phyloP scores from a whole-genome alignment of 2,797 vertebrate species.

The Acanthis flammea region DNA sequence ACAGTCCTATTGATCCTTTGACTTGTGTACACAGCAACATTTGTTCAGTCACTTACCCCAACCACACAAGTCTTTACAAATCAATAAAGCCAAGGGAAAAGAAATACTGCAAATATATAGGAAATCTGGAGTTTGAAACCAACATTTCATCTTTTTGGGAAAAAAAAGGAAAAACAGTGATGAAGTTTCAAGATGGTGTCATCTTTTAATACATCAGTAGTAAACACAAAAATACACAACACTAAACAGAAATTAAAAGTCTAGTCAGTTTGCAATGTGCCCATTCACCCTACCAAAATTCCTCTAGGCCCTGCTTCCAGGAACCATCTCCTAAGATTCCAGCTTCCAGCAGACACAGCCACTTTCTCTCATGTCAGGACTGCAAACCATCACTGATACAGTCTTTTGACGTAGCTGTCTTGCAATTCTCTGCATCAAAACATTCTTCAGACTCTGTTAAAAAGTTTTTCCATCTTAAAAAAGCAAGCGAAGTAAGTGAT shows the following conservation, averaged over 20 bases:
- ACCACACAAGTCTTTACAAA: background rate
- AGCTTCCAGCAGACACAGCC: background rate
- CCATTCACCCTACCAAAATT: background rate
- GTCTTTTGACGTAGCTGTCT: background rate
- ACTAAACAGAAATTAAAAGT: background rate
- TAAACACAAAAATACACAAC: background rate
- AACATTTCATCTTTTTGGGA: background rate
- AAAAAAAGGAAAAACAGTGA: background rate
- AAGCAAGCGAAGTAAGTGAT: background rate
- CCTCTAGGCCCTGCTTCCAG: background rate
- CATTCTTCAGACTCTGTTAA: background rate
- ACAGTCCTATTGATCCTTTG: background rate
- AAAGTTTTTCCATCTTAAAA: background rate
- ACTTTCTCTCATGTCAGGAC: background rate
- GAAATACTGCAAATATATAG: background rate
- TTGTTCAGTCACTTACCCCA: background rate
- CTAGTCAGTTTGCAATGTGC: background rate
- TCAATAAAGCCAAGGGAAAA: background rate
- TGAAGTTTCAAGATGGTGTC: background rate
- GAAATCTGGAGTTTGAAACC: background rate
- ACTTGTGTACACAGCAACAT: background rate
- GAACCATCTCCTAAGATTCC: background rate
- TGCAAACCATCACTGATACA: background rate
- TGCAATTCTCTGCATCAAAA: background rate
- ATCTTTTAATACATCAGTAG: background rate